phyloP scores from a whole-genome alignment of 1,140 invertebrate genomes.

The Mesaphorura yosii region DNA sequence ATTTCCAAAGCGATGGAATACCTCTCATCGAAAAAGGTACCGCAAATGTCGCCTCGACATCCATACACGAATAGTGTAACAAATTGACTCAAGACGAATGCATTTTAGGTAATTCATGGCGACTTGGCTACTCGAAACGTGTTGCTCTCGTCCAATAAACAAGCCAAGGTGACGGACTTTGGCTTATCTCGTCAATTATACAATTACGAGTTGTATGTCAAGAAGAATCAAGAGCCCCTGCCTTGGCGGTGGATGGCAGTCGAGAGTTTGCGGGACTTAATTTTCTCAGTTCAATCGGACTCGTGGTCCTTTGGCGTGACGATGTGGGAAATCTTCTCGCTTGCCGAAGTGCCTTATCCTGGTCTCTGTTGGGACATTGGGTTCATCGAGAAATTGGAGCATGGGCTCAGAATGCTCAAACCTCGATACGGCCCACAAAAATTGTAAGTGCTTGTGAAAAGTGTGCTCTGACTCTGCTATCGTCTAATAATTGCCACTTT shows the following conservation, averaged over 20 bases:
- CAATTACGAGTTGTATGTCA: not conserved
- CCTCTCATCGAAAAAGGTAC: not conserved
- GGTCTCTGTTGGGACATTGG: not conserved
- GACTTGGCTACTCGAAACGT: not conserved
- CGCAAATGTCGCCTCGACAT: not conserved
- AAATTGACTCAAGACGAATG: not conserved
- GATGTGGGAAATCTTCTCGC: conserved; percentile 66
- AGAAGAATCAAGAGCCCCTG: conserved; percentile 1
- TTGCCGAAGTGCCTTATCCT: conserved; percentile 63
- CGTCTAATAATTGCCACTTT: not conserved
- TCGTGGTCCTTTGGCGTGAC: conserved; percentile 4
- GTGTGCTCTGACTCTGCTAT: not conserved
- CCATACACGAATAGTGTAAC: not conserved
- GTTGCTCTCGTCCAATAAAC: not conserved
- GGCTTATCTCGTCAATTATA: not conserved
- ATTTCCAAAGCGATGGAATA: not conserved
- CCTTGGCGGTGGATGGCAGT: conserved; percentile 10
- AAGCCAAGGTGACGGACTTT: not conserved
- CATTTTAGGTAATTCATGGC: not conserved
- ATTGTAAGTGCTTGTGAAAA: not conserved
- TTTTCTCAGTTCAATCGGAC: conserved; percentile 2
- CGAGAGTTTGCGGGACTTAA: not conserved
- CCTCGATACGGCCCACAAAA: conserved; percentile 1
- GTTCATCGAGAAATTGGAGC: not conserved
- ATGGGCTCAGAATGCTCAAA: not conserved